A percentile compares a stretch with the other conserved stretches of the same genome.
phyloP scores from a whole-genome alignment of 2,797 vertebrate species.

The Melanotaenia parkinsoni region DNA sequence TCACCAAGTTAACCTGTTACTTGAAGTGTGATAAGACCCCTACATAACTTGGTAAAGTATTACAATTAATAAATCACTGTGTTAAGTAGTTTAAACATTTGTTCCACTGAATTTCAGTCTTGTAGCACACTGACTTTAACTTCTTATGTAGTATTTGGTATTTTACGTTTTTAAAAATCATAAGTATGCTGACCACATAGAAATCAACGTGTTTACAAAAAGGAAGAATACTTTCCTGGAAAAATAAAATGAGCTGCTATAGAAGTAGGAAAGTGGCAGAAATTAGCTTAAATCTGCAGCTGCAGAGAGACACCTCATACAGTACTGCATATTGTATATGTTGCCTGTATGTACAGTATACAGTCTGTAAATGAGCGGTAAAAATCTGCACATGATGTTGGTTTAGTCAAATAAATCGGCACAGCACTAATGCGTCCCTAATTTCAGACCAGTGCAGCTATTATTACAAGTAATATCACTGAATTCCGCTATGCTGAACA shows the following conservation, averaged over 20 bases:
- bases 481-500: conserved; percentile 61
- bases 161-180: not conserved
- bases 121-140: not conserved
- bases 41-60: not conserved
- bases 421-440: conserved; percentile 49
- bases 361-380: conserved; percentile 25
- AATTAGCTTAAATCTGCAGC: not conserved
- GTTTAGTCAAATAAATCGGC: conserved; percentile 37
- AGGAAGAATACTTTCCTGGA: not conserved
- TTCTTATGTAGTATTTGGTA: not conserved
- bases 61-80: not conserved
- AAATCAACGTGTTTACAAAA: not conserved
- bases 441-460: conserved; percentile 54
- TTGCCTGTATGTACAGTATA: not conserved
- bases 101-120: not conserved
- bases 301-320: not conserved
- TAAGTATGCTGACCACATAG: not conserved
- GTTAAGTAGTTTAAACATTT: not conserved
- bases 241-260: not conserved
- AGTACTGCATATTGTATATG: not conserved
- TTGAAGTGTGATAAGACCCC: not conserved
- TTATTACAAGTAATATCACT: conserved; percentile 71
- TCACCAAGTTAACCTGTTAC: not conserved
- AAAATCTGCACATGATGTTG: conserved; percentile 29
- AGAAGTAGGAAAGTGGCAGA: not conserved